Evolutionary conservation across 1,140 invertebrate genomes (phyloP).

Genomic region (Planococcus citri): DNA sequence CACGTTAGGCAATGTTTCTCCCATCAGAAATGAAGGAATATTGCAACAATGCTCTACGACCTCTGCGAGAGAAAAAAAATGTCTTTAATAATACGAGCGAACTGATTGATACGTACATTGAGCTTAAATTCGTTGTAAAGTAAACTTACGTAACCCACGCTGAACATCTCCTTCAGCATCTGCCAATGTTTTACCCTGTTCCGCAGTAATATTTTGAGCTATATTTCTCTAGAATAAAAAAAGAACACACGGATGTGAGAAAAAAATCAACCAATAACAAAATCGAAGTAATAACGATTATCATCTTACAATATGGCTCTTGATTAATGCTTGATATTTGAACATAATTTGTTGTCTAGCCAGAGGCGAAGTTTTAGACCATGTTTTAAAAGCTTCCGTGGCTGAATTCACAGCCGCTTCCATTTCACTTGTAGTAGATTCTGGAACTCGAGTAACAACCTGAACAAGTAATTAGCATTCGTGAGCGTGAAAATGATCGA

Average conservation of each 20-base stretch:
- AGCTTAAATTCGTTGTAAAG: not conserved
- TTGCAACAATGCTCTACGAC: constrained; percentile 93
- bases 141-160: constrained; percentile 78
- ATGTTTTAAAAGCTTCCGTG: constrained; percentile 68
- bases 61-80: constrained; percentile 44
- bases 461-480: constrained; percentile 30
- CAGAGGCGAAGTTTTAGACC: constrained; percentile 86
- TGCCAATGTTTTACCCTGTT: constrained; percentile 94
- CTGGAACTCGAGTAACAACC: constrained; percentile 72
- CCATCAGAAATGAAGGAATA: constrained; percentile 79
- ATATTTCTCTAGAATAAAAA: constrained; percentile 51
- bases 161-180: constrained; percentile 98
- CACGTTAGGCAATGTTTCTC: constrained; percentile 74
- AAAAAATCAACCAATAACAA: not conserved
- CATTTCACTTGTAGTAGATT: constrained; percentile 84
- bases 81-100: not conserved
- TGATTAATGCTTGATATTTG: constrained; percentile 68
- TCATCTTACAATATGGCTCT: constrained; percentile 51
- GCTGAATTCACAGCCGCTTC: constrained; percentile 74
- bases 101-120: no score
- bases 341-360: constrained; percentile 94
- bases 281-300: not conserved
- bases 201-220: constrained; percentile 81
- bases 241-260: constrained; percentile 12
- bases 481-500: not conserved